Conservation (phyloP, 2,888 invertebrate genomes). For the Drosophila merina region DNA sequence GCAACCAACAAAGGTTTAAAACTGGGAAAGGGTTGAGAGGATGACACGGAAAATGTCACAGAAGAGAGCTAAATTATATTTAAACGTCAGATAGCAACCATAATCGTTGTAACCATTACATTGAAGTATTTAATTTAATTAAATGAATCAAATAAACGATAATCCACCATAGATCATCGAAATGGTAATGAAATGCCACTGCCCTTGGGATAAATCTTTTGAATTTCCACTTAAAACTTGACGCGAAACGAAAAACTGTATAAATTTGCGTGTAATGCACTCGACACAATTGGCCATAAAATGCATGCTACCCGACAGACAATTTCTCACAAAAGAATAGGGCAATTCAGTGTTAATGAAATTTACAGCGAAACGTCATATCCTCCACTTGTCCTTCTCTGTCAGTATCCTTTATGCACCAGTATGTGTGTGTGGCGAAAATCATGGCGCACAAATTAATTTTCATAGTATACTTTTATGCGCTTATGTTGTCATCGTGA, state of each 20-base stretch:
- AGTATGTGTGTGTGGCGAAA: constrained; percentile 22
- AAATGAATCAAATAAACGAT: constrained; percentile 1
- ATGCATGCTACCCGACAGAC: constrained; percentile 31
- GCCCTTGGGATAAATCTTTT: constrained; percentile 28
- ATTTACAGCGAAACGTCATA: constrained; percentile 43
- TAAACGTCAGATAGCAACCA: not conserved
- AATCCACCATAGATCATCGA: constrained; percentile 20
- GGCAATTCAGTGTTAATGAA: constrained; percentile 52
- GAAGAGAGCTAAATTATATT: not conserved
- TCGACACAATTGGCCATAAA: constrained; percentile 47
- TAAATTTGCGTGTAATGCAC: constrained; percentile 47
- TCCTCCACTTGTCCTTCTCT: constrained; percentile 17
- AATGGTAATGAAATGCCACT: constrained; percentile 22
- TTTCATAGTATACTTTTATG: constrained; percentile 58
- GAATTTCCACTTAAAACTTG: constrained; percentile 24
- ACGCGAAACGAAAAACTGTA: constrained; percentile 23
- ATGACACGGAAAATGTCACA: not conserved
- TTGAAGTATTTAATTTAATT: not conserved
- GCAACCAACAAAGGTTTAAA: too few species aligned
- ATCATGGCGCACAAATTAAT: constrained; percentile 64
- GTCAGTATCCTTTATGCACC: not conserved
- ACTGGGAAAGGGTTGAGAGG: not conserved
- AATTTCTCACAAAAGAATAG: constrained; percentile 37
- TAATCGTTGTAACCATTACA: not conserved
- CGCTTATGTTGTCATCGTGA: constrained; percentile 71